These are phyloP conservation scores for Euleptes europaea DNA, from an alignment of 2,113 vertebrate species.

Conservation along the genomic window DNA sequence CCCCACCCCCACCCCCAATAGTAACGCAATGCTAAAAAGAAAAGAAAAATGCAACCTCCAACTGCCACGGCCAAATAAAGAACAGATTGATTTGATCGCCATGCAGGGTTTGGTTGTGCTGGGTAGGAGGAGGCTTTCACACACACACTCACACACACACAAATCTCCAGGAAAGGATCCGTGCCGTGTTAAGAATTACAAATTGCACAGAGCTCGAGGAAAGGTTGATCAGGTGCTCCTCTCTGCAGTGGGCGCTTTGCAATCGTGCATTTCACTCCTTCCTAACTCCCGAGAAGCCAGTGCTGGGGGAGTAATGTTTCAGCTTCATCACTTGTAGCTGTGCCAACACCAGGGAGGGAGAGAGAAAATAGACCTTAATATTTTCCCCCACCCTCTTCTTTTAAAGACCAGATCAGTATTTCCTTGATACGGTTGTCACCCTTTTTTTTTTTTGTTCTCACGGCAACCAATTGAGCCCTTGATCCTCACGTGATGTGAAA, in stretches of 20 bases:
- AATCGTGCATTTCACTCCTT: slow-evolving; percentile 54
- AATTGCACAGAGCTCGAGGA: slow-evolving; percentile 59
- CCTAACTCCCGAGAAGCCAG: slow-evolving; percentile 34
- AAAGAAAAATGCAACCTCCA: background rate
- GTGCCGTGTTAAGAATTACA: slow-evolving; percentile 32
- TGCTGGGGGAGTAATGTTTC: slow-evolving; percentile 64
- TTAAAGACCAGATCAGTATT: slow-evolving; percentile 70
- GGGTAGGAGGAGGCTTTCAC: background rate
- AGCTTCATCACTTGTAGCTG: slow-evolving; percentile 68
- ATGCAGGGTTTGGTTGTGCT: slow-evolving; percentile 49
- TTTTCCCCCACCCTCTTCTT: slow-evolving; percentile 28
- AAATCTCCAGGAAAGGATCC: background rate
- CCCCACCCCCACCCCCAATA: slow-evolving; percentile 37
- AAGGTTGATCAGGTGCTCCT: slow-evolving; percentile 57
- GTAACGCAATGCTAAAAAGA: background rate
- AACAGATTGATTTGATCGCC: slow-evolving; percentile 24
- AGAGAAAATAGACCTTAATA: slow-evolving; percentile 44
- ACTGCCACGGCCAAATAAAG: slow-evolving; percentile 40
- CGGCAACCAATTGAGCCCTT: slow-evolving; percentile 78
- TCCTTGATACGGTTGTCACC: slow-evolving; percentile 76
- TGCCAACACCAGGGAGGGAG: slow-evolving; percentile 36
- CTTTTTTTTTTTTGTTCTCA: slow-evolving; percentile 74
- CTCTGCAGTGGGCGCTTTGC: slow-evolving; percentile 53
- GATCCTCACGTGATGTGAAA: slow-evolving; percentile 79
- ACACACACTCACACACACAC: no score